Percentiles rank a stretch among this genome's conserved stretches.
Conservation (phyloP, 2,888 invertebrate species). For the Chironomus riparius region DNA sequence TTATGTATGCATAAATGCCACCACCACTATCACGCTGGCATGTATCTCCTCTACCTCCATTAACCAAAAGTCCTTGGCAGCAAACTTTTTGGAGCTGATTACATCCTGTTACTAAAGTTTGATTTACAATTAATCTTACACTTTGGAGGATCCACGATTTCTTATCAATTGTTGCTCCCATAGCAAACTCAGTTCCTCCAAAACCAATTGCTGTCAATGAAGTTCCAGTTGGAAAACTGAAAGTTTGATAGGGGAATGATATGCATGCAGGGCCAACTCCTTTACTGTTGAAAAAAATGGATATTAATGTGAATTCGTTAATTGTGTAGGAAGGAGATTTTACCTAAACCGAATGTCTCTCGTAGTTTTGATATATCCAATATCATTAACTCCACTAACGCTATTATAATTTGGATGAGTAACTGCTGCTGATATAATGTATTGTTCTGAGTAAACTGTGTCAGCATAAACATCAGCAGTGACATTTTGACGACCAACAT, state of each 20-base stretch:
- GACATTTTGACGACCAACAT: slow-evolving; percentile 48
- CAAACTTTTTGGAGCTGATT: background rate
- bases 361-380: slow-evolving; percentile 44
- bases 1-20: slow-evolving; percentile 41
- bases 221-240: background rate
- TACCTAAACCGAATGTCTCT: slow-evolving; percentile 40
- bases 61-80: background rate
- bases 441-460: slow-evolving; percentile 38
- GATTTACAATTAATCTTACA: background rate
- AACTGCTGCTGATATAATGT: slow-evolving; percentile 37
- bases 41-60: slow-evolving; percentile 40
- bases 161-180: background rate
- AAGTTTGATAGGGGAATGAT: slow-evolving; percentile 42
- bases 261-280: slow-evolving; percentile 53
- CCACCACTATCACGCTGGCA: slow-evolving; percentile 46
- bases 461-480: slow-evolving; percentile 33
- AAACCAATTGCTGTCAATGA: background rate
- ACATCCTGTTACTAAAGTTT: background rate
- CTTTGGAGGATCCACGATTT: background rate
- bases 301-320: too few species aligned
- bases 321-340: too few species aligned
- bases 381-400: slow-evolving; percentile 41
- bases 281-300: slow-evolving; percentile 32
- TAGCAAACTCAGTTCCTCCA: background rate
- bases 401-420: slow-evolving; percentile 39